Evolutionary conservation across 2,113 vertebrate species (phyloP).

Genomic region (Dryoscopus gambensis): DNA sequence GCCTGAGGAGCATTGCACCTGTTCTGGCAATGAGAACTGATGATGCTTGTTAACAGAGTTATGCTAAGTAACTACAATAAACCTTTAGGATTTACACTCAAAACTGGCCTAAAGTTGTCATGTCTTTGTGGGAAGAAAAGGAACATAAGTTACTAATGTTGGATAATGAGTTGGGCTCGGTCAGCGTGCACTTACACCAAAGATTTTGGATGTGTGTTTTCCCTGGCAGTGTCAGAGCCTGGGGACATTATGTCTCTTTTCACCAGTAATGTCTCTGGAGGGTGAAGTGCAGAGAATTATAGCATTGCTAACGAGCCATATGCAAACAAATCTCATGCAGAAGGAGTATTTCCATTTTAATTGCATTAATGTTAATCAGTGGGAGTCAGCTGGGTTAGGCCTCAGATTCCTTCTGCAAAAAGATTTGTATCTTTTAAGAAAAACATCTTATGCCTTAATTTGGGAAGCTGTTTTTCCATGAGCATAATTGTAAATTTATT

Average conservation of each 20-base stretch:
- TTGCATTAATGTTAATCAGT: background rate
- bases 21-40: background rate
- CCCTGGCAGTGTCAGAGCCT: background rate
- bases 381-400: background rate
- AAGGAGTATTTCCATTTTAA: background rate
- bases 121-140: background rate
- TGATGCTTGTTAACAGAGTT: background rate
- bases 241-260: background rate
- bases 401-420: background rate
- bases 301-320: background rate
- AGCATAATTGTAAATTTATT: background rate
- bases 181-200: background rate
- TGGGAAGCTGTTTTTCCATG: background rate
- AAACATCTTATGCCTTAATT: background rate
- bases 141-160: background rate
- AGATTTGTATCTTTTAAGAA: background rate
- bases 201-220: background rate
- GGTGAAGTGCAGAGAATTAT: background rate
- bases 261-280: background rate
- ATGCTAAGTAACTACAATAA: background rate
- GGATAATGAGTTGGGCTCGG: background rate
- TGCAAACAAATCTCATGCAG: background rate
- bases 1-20: background rate
- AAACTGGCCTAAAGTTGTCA: background rate
- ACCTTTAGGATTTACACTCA: background rate